Evolutionary conservation across 2,797 vertebrate genomes (phyloP), one percentile per base, ranked within the genome.

Genomic region (Pangasius sanitwongsei): DNA sequence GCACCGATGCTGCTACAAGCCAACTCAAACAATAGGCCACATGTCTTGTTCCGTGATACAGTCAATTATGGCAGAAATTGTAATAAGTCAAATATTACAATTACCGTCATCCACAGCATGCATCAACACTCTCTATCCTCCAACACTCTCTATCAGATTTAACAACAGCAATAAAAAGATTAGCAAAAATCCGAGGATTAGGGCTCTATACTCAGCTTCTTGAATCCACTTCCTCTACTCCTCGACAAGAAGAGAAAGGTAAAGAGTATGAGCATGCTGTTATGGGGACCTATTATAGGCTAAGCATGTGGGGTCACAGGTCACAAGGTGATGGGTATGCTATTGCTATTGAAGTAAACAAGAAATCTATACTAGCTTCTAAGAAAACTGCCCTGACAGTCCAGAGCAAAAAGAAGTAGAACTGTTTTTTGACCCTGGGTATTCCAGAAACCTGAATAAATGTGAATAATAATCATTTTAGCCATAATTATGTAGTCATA

Each of bases 101-200:
- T 85, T 48, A 44, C 9, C 18, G 12, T 69, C 63, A 69, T 53
- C 28, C n/a, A 53, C n/a, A 31, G 48, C 18, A 3, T 85, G 63
- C 63, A 85, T 85, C 83, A 2, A 34, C 9, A 69, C 12, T 84
- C 44, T 84, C 28, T 50, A 67, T 65, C 20, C n/a, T n/a, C n/a
- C 83, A 2, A 34, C 9, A 69, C 12, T 84, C 44, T 84, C 28
- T 50, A 67, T 65, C 83, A 69, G 48, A 85, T 70, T 70, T 70
- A 85, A 53, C 63, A 85, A 34, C 44, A 23, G 28, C 18, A 37
- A 65, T 83, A 65, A 34, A 67, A 41, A 55, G 31, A 85, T 70
- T 55, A 55, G 83, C n/a, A 70, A 85, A 55, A 69, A 70, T 70
- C 59, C 6, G 1, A 70, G 50, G 83, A 55, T 85, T 85, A 55